Percentiles rank a stretch among this genome's conserved stretches.
phyloP scores from a whole-genome alignment of 2,113 vertebrate species.

The Rhinoptilus africanus region DNA sequence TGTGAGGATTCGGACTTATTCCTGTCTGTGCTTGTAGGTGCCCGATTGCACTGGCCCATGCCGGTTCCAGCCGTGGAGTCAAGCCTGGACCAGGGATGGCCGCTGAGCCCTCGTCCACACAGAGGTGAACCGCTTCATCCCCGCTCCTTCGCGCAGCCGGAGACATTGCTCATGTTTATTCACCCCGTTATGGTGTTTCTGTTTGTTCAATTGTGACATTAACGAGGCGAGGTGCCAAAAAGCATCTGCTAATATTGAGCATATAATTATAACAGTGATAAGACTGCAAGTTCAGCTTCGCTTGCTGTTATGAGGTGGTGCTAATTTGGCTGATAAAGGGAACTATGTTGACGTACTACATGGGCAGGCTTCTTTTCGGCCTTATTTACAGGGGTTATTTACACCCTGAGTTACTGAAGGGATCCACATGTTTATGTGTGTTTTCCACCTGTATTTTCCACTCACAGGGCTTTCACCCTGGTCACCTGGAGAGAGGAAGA shows the following conservation, averaged over 20 bases:
- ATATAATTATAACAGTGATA: not conserved
- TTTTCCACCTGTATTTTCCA: not conserved
- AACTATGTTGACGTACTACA: not conserved
- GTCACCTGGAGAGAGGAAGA: not conserved
- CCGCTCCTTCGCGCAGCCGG: not conserved
- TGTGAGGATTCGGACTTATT: not conserved
- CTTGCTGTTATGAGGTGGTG: not conserved
- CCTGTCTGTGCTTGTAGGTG: not conserved
- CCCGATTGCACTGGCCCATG: not conserved
- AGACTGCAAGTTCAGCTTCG: not conserved
- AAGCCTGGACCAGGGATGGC: not conserved
- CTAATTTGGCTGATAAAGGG: not conserved
- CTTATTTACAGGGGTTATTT: not conserved
- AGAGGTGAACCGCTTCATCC: not conserved
- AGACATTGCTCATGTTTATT: not conserved
- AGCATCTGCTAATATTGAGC: not conserved
- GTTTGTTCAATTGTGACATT: not conserved
- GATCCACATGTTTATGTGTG: not conserved
- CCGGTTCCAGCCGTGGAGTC: not conserved
- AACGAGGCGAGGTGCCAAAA: not conserved
- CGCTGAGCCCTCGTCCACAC: rapidly evolving
- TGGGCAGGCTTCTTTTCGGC: not conserved
- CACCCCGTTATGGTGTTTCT: not conserved
- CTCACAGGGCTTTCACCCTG: not conserved
- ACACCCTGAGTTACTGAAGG: not conserved